Evolutionary conservation across 2,888 invertebrate species (phyloP).

Genomic region (Dermolepida albohirtum): DNA sequence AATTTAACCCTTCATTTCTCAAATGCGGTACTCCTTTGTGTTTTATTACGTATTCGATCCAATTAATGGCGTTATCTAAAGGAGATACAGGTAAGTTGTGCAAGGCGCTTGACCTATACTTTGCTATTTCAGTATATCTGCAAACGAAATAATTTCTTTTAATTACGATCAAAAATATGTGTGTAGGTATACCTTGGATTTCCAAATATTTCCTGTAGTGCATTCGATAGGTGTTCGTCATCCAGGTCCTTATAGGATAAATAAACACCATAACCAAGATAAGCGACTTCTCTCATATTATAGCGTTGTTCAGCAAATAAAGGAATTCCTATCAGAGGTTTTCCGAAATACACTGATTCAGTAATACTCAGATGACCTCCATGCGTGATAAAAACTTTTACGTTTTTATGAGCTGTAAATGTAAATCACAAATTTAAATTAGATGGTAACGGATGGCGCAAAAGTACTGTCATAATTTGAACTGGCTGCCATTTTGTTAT

Average conservation of each 20-base stretch:
- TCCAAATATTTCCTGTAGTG: conserved; percentile 45
- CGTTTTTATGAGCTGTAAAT: conserved; percentile 48
- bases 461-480: too few species aligned
- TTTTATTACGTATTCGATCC: conserved; percentile 50
- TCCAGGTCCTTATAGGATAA: conserved; percentile 44
- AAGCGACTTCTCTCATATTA: conserved; percentile 44
- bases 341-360: conserved; percentile 49
- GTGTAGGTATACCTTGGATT: conserved; percentile 47
- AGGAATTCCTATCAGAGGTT: conserved; percentile 49
- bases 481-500: too few species aligned
- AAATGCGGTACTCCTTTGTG: conserved; percentile 49
- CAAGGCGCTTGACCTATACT: conserved; percentile 43
- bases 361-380: conserved; percentile 50
- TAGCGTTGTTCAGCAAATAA: conserved; percentile 49
- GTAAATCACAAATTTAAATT: background rate
- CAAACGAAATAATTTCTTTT: background rate
- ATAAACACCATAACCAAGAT: conserved; percentile 46
- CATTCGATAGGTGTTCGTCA: conserved; percentile 43
- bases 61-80: conserved; percentile 48
- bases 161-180: too few species aligned
- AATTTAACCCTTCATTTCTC: conserved; percentile 45
- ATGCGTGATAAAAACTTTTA: conserved; percentile 51
- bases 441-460: too few species aligned
- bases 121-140: conserved; percentile 42
- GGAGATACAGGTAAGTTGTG: conserved; percentile 45